Evolutionary conservation across 2,888 invertebrate genomes (phyloP).

Genomic region (Zootermopsis nevadensis): DNA sequence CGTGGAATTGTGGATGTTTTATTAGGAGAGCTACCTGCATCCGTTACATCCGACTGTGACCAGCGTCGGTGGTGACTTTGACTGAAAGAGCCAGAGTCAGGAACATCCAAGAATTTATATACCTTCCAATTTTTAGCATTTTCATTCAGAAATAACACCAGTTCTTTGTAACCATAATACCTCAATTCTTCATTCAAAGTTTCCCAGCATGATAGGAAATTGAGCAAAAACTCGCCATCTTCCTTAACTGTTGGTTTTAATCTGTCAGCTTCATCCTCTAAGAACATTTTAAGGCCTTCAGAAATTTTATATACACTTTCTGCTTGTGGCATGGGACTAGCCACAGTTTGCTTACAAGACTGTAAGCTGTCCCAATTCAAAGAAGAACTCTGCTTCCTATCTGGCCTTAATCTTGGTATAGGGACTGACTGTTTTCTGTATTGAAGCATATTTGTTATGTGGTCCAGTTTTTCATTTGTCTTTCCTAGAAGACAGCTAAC

Average conservation of each 20-base stretch:
- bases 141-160: conserved; percentile 9
- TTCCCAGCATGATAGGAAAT: conserved; percentile 10
- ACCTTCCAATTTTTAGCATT: conserved; percentile 39
- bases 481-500: neutral
- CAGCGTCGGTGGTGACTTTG: neutral
- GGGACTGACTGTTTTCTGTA: neutral
- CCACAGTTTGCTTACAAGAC: neutral
- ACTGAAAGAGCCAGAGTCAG: neutral
- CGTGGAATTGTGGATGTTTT: neutral
- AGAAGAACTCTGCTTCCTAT: neutral
- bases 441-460: neutral
- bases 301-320: neutral
- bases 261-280: conserved; percentile 3
- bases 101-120: conserved; percentile 3
- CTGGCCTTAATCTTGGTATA: neutral
- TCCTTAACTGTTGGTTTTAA: neutral
- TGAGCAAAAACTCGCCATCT: neutral
- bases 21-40: neutral
- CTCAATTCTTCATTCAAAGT: conserved; percentile 12
- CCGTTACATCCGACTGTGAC: neutral
- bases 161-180: neutral
- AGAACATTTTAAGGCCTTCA: conserved; percentile 20
- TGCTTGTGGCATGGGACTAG: neutral
- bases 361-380: neutral
- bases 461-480: neutral